These are phyloP conservation scores for Vombatus ursinus DNA, from an alignment of 2,113 vertebrate genomes.

Conservation along the genomic window DNA sequence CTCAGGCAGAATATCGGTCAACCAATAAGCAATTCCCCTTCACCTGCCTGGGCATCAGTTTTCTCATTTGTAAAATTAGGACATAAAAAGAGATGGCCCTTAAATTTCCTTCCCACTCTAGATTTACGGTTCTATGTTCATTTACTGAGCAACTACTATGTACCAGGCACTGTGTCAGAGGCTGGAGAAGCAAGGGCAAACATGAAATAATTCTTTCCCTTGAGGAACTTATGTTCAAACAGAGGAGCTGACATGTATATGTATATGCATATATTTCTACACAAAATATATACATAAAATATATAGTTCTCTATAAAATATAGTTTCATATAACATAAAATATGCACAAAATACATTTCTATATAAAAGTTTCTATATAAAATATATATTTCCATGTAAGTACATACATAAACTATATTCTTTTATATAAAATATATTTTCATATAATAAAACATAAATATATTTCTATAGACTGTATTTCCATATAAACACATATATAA, in stretches of 20 bases:
- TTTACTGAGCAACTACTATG: not conserved
- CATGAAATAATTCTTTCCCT: not conserved
- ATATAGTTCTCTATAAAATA: too few species aligned
- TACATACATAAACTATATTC: too few species aligned
- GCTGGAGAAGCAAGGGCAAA: not conserved
- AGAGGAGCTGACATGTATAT: not conserved
- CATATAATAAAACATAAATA: too few species aligned
- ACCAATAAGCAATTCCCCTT: not conserved
- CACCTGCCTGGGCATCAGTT: not conserved
- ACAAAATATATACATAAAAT: not conserved
- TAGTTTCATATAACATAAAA: too few species aligned
- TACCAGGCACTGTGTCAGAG: not conserved
- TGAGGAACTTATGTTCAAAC: not conserved
- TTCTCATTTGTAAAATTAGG: not conserved
- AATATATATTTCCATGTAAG: too few species aligned
- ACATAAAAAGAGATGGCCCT: not conserved
- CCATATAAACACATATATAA: too few species aligned
- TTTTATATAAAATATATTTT: too few species aligned
- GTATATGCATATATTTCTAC: not conserved
- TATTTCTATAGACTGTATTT: too few species aligned
- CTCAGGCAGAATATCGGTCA: not conserved
- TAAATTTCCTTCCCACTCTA: not conserved
- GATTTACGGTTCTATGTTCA: not conserved
- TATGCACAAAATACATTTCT: too few species aligned
- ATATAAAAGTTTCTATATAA: too few species aligned